Conservation (phyloP, 2,888 invertebrate species). For the Ennomos fuscantarius region DNA sequence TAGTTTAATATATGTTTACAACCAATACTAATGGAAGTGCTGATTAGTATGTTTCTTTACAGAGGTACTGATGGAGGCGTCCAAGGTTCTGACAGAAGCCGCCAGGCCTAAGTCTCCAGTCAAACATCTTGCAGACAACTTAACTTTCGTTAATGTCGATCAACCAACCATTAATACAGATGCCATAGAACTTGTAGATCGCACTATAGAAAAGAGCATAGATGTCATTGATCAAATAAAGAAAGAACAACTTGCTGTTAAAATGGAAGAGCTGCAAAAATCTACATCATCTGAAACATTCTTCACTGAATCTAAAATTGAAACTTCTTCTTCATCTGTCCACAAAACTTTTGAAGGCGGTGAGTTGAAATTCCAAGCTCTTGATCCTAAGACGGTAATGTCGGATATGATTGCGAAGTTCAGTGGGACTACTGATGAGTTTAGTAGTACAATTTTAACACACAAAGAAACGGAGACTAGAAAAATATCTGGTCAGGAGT, state of each 20-base stretch:
- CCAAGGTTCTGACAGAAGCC: constrained; percentile 67
- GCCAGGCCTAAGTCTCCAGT: constrained; percentile 78
- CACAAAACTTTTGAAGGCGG: constrained; percentile 70
- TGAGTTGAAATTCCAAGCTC: constrained; percentile 71
- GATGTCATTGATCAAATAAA: constrained; percentile 75
- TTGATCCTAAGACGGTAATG: constrained; percentile 73
- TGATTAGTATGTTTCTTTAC: constrained; percentile 55
- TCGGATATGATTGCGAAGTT: constrained; percentile 76
- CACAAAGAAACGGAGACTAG: constrained; percentile 81
- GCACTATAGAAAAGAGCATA: constrained; percentile 76
- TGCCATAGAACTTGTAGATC: constrained; percentile 83
- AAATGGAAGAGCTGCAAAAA: constrained; percentile 75
- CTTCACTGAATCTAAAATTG: constrained; percentile 71
- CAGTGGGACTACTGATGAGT: constrained; percentile 65
- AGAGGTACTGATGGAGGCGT: constrained; percentile 72
- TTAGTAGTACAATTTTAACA: constrained; percentile 74
- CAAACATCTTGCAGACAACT: constrained; percentile 76
- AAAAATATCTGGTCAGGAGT: constrained; percentile 81
- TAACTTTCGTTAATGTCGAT: constrained; percentile 78
- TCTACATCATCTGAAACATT: constrained; percentile 71
- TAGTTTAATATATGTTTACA: background rate
- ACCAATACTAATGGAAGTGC: background rate
- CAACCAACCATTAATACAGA: constrained; percentile 83
- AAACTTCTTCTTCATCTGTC: constrained; percentile 74
- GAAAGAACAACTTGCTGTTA: constrained; percentile 72